Base-by-base conservation (phyloP, 2,888 invertebrate species). In the Alloplasta piceator region DNA sequence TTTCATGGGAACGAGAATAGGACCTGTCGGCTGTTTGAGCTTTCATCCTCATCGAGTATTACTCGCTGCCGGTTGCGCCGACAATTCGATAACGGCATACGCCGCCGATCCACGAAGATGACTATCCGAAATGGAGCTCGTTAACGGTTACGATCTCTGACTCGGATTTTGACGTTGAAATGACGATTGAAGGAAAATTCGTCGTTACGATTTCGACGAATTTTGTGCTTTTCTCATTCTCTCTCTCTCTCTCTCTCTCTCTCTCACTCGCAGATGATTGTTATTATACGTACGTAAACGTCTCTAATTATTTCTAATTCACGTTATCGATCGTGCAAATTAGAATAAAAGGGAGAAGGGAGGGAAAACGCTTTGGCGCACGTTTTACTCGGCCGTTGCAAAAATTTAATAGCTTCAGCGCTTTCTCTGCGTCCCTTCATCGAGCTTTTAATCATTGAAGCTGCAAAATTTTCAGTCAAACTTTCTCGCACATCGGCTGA, bases 41-140 rank as follows among this genome's bases (percentile, higher is more conserved):
- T 98, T 98, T 93, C 98, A 99, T 92, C 97, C 98, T 48, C 95
- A 97, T 91, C 95, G 96, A 89, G 95, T 97, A 86, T 94, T 96
- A 82, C 93, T 98, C 90, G 98, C 97, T 82, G 96, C 97, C 85
- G 98, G 98, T 83, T 96, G 96, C 82, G 95, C 96, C 87, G 98
- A 98, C 93, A 96, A 95, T 86, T 95, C 96, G 83, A 95, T 98
- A 87, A 96, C 96, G 84, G 96, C 98, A 86, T 98, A 97, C 93
- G 94, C 94, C 88, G 91, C 94, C 75, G 95, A 96, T 91, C 92
- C 94, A 88, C 94, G 95, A 83, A 95, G 96, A 95, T 95, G 95
- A 95, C 95, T 88, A 81, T 87, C 88, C 75, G 91, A 92, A 77
- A 86, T 89, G 66, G 91, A 92, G 84, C 82, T 90, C 56, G 63